Base-by-base conservation (phyloP, 2,797 vertebrate genomes). In the Pitangus sulphuratus region DNA sequence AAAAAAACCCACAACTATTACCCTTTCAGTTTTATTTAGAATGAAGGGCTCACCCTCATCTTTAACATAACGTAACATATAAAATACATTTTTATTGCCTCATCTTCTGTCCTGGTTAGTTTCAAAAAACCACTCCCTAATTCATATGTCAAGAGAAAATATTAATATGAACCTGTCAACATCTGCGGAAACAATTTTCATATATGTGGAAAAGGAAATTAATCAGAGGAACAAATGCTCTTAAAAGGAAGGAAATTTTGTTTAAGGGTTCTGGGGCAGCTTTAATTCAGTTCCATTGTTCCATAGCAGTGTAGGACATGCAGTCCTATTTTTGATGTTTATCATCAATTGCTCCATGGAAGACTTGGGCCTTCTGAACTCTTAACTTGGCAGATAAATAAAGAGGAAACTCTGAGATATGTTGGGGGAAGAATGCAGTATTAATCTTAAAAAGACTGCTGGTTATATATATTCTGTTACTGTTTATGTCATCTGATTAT, bases 201-300 rank as follows among this genome's bases (percentile, higher is more conserved):
- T 93, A 31, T 87, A 88, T 69, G 87, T 92, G 91, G 89, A 93
- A 91, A 90, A 92, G 95, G 91, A 96, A 96, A 91, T 91, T 86
- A 96, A 96, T 96, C 54, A 84, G 72, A 86, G 87, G 57, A 90
- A 93, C 50, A 92, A 96, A 89, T 0, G 7, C 61, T 75, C 37
- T 84, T 69, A 40, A 78, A 93, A 88, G 94, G 94, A 96, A 95
- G 95, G 92, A 97, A 96, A 90, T 95, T 91, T 94, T 95, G 50
- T 88, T 91, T 56, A 48, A 90, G 50, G 39, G 33, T 81, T 77
- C 50, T 92, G 33, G 42, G 70, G 62, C 33, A 94, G 66, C 74
- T 69, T 91, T 88, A 91, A 88, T 94, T 95, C 72, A 81, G 82
- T 88, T 94, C 76, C 47, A 9, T 96, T 96, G 94, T 95, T 97